Evolutionary conservation across 2,113 vertebrate species (phyloP), one percentile per base, ranked within the genome.

Genomic region (Glaucidium brasilianum): DNA sequence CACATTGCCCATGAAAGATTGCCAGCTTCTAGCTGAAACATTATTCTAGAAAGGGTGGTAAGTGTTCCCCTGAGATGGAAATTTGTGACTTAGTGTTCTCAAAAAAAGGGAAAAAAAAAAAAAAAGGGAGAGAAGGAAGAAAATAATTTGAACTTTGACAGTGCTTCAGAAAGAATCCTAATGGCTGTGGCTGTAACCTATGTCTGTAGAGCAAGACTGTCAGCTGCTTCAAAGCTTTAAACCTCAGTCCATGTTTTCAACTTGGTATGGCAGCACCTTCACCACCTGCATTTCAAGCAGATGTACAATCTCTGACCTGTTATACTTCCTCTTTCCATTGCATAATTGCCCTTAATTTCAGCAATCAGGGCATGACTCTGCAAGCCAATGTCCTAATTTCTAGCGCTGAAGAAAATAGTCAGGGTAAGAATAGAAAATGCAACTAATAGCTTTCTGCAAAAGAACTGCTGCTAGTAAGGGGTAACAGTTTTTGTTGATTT

Each of bases 281-380:
- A 75, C 21, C 62, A 90, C 35, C 30, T 32, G 50, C 55, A 83
- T 79, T 88, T 87, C 47, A 89, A 75, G 60, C 27, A 92, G 76
- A 69, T 59, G 16, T 66, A 23, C n/a, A 47, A 11, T 86, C 20
- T 79, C 60, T 92, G 76, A 88, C 88, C 91, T 89, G 58, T 89
- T 66, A 30, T 56, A 64, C 20, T 82, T 92, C 49, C 20, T 56
- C 41, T 75, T 78, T 53, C 52, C 27, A 37, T 84, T 91, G 45
- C 53, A 62, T 89, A 94, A 89, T 94, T 81, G 55, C 27, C 62
- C 72, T 81, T 96, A 92, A 92, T 92, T 94, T 95, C 35, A 52
- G 73, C 86, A 92, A 68, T 69, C 39, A 35, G 67, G 68, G 41
- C 77, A 62, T 43, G 53, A n/a, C 32, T 85, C 79, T 69, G 62